These are phyloP conservation scores for Dolichallabes microphthalmus DNA, from an alignment of 2,113 vertebrate genomes.

Conservation along the genomic window DNA sequence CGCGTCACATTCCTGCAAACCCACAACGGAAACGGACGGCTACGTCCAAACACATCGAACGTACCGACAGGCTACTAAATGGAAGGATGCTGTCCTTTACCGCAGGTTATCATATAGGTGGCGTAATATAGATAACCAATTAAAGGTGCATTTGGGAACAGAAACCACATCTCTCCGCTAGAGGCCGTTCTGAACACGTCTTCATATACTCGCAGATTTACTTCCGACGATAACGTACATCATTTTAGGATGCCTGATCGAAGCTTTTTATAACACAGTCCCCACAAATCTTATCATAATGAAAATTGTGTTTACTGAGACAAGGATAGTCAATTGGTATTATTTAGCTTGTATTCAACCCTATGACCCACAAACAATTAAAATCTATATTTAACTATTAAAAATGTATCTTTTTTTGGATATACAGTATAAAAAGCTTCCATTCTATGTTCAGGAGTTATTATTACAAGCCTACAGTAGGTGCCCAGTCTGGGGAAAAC, in stretches of 20 bases:
- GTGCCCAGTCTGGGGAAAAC: not conserved
- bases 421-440: not conserved
- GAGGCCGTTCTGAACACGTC: constrained; percentile 66
- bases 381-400: too few relatives aligned
- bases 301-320: not conserved
- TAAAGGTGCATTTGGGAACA: not conserved
- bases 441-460: not conserved
- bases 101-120: constrained; percentile 6
- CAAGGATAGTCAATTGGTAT: not conserved
- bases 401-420: not conserved
- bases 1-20: constrained; percentile 55
- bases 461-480: not conserved
- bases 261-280: not conserved
- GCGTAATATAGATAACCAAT: not conserved
- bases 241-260: not conserved
- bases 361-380: not conserved
- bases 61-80: not conserved
- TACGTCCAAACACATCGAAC: not conserved
- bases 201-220: not conserved
- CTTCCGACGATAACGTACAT: not conserved
- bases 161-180: constrained; percentile 54
- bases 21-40: constrained; percentile 41
- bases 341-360: not conserved
- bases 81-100: not conserved
- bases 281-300: not conserved